A percentile compares a stretch with the other conserved stretches of the same genome.
Evolutionary conservation across 2,113 vertebrate genomes (phyloP).

Genomic region (Pedionomus torquatus): DNA sequence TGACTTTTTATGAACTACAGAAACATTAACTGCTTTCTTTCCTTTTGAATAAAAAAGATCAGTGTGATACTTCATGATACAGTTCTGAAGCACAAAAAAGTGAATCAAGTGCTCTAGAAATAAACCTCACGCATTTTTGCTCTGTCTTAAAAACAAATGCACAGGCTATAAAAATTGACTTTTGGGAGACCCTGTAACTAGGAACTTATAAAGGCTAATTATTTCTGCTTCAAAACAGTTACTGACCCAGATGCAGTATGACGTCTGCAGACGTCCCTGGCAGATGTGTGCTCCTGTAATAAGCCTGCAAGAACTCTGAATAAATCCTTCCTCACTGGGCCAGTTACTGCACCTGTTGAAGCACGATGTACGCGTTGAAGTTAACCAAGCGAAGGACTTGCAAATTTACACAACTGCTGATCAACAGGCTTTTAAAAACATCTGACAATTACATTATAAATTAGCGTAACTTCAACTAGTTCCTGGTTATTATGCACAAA

Average conservation of each 20-base stretch:
- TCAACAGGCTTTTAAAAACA: constrained; percentile 7
- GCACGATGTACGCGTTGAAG: not conserved
- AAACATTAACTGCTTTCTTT: not conserved
- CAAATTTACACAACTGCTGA: not conserved
- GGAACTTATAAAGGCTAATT: not conserved
- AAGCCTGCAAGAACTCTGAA: not conserved
- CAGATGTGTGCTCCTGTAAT: not conserved
- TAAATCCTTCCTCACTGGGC: not conserved
- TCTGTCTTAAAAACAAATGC: constrained; percentile 4
- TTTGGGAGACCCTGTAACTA: constrained; percentile 12
- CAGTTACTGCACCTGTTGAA: not conserved
- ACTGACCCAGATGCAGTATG: not conserved
- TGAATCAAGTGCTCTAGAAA: constrained; percentile 63
- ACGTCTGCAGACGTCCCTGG: no score
- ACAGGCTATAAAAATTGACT: not conserved
- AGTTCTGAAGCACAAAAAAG: constrained; percentile 51
- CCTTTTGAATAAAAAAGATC: not conserved
- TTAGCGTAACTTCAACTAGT: not conserved
- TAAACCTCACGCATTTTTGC: not conserved
- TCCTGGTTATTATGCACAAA: not conserved
- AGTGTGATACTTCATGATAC: constrained; percentile 10
- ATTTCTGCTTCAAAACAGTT: not conserved
- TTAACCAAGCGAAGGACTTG: not conserved
- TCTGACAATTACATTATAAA: not conserved
- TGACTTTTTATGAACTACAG: constrained; percentile 20